Conservation (phyloP, 2,888 invertebrate genomes). For the Spodoptera exigua region DNA sequence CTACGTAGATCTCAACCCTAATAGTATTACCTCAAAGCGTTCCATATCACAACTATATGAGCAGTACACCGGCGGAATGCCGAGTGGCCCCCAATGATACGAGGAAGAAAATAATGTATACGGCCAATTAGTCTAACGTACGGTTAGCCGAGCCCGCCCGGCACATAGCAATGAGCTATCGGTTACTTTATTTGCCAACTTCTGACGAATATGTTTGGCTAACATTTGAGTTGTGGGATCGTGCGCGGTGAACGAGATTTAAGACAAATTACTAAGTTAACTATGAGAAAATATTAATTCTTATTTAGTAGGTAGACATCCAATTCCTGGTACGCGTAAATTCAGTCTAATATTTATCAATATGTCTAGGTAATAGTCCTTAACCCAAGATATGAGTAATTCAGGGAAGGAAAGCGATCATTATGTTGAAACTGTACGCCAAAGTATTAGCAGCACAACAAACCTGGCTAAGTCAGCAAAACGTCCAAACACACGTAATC, state of each 20-base stretch:
- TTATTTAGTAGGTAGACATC: too few species aligned
- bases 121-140: slow-evolving; percentile 62
- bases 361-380: too few species aligned
- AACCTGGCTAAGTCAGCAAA: slow-evolving; percentile 44
- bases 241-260: neutral
- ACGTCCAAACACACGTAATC: slow-evolving; percentile 57
- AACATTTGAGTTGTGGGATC: slow-evolving; percentile 3
- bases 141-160: slow-evolving; percentile 44
- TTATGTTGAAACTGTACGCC: slow-evolving; percentile 30
- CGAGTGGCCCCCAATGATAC: slow-evolving; percentile 37
- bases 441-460: slow-evolving; percentile 44
- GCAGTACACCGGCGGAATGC: slow-evolving; percentile 38
- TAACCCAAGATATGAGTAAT: neutral
- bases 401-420: neutral
- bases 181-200: slow-evolving; percentile 38
- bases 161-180: slow-evolving; percentile 57
- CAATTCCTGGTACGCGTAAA: too few species aligned
- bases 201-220: slow-evolving; percentile 36
- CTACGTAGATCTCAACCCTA: slow-evolving; percentile 23
- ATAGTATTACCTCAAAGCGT: slow-evolving; percentile 40
- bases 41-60: slow-evolving; percentile 51
- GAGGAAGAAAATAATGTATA: slow-evolving; percentile 54
- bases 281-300: neutral
- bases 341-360: too few species aligned
- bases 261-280: neutral